Base-by-base conservation (phyloP, 2,888 invertebrate species). In the Drosophila maculinotata region DNA sequence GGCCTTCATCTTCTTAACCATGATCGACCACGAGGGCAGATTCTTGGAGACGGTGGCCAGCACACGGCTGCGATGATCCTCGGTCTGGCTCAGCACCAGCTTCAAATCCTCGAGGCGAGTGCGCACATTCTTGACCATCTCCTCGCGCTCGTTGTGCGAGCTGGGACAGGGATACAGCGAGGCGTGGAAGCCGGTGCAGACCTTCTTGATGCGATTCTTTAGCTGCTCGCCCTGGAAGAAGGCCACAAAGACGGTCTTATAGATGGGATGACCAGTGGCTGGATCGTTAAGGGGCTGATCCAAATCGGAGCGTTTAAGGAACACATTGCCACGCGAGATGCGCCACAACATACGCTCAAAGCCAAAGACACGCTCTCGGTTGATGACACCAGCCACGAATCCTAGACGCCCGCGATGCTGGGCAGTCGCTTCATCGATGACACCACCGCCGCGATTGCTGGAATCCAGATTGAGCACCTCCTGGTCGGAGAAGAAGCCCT, bases 261-360 rank as follows among this genome's bases (percentile, higher is more conserved):
- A 94, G 51, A 97, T 94, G 80, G 95, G 93, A 88, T 96, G 88
- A 3, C 91, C 91, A 39, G 96, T 95, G 39, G 94, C 93, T 57
- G 95, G 97, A 93, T 96, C 97, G 91, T 94, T 96, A 69, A 95
- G 92, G 0, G 96, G 94, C 59, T 94, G 94, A 44, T 95, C 94
- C 69, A 97, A 94, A 89, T 97, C 96, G 6, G 96, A 94, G 85
- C 95, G 95, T 51, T 96, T 94, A 31, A 97, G 91, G 87, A 97
- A 97, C n/a, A 97, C 96, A 87, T 96, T 96, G 68, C 97, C 97
- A 67, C 97, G 94, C 64, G 97, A 97, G 58, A 96, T 96, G 82
- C 97, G 93, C 97, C 97, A 97, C 76, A 97, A 90, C 95, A 97
- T 96, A 58, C 96, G 93, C 90, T 97, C 97, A 91, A 97, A 97